Evolutionary conservation across 2,113 vertebrate species (phyloP).

Genomic region (Oophaga pumilio): DNA sequence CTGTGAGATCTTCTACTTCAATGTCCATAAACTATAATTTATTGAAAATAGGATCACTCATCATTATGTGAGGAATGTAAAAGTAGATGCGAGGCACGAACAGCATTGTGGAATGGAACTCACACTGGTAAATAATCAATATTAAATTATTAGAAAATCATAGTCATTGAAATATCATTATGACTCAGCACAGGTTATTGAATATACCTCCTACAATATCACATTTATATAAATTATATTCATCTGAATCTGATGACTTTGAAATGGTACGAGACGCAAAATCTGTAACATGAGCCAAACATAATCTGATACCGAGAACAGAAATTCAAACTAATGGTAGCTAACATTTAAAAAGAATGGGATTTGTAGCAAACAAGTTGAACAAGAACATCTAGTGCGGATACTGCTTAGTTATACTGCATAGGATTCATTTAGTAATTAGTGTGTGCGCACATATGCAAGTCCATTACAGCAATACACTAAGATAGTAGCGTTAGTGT

Average conservation of each 20-base stretch:
- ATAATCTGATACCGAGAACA: background rate
- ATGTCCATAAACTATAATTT: background rate
- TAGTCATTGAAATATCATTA: conserved; percentile 1
- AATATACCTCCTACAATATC: background rate
- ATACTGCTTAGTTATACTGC: background rate
- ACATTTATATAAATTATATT: background rate
- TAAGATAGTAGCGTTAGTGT: no score
- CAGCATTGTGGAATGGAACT: background rate
- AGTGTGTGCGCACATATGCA: no score
- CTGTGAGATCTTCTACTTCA: background rate
- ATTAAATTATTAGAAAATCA: conserved; percentile 1
- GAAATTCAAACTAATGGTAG: background rate
- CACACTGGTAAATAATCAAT: background rate
- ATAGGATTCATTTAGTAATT: background rate
- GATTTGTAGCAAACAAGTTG: background rate
- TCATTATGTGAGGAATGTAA: background rate
- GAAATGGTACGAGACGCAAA: background rate
- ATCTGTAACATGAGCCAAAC: background rate
- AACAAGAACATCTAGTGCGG: background rate
- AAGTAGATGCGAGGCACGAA: background rate
- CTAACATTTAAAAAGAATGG: background rate
- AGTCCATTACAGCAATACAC: no score
- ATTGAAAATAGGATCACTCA: background rate
- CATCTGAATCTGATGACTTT: background rate
- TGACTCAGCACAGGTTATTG: background rate